phyloP scores from a whole-genome alignment of 2,113 vertebrate species.

The Mola mola region DNA sequence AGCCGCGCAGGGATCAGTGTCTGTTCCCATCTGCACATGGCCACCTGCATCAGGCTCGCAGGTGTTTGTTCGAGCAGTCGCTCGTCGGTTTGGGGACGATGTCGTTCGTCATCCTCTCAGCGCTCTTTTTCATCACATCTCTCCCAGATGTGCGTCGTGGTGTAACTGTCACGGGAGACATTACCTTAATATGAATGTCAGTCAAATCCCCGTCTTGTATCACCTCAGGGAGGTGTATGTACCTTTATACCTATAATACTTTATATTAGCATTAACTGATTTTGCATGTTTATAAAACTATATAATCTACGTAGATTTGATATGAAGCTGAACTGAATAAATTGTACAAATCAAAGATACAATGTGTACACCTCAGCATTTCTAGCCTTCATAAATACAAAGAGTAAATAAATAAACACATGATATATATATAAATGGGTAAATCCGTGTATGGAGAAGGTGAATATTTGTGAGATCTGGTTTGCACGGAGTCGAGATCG shows the following conservation, averaged over 20 bases:
- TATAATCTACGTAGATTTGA: constrained; percentile 5
- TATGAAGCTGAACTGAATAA: not conserved
- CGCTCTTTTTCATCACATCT: constrained; percentile 26
- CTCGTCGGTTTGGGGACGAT: constrained; percentile 43
- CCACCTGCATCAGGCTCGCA: constrained; percentile 18
- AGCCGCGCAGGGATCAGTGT: constrained; percentile 1
- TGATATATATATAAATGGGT: too few relatives aligned
- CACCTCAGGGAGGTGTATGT: not conserved
- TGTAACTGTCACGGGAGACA: constrained; percentile 33
- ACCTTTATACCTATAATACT: not conserved
- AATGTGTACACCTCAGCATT: not conserved
- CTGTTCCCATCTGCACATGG: constrained; percentile 28
- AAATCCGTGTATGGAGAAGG: too few relatives aligned
- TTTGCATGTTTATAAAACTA: constrained; percentile 4
- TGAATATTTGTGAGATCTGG: too few relatives aligned
- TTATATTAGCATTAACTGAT: constrained; percentile 10
- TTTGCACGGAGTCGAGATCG: too few relatives aligned
- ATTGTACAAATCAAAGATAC: not conserved
- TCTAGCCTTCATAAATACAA: too few relatives aligned
- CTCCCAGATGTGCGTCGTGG: constrained; percentile 22
- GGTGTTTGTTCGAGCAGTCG: constrained; percentile 27
- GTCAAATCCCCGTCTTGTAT: constrained; percentile 40
- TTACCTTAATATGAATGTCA: constrained; percentile 49
- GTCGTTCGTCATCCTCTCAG: constrained; percentile 56
- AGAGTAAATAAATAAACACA: too few relatives aligned